These are phyloP conservation scores for Volucella inflata DNA, from an alignment of 2,888 invertebrate species.

Conservation along the genomic window DNA sequence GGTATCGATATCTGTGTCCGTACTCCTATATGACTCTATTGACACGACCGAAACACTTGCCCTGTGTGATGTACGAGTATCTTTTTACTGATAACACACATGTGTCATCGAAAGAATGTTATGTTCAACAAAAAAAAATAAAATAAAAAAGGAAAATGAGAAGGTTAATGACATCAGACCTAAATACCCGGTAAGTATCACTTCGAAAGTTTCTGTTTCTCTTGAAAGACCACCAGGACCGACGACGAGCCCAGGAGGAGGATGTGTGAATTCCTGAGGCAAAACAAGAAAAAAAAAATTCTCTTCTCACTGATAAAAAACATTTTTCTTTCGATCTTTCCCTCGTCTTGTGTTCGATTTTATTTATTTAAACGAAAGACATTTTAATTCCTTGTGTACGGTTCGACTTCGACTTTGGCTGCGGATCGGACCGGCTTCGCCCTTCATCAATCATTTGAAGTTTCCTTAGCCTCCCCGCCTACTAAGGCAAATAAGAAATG, in stretches of 20 bases:
- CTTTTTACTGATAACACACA: constrained; percentile 47
- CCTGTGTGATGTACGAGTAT: constrained; percentile 33
- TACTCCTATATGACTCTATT: neutral
- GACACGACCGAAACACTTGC: constrained; percentile 28
- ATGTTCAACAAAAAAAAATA: too few relatives aligned
- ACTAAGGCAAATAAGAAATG: neutral
- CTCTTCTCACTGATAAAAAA: constrained; percentile 31
- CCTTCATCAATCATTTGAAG: constrained; percentile 67
- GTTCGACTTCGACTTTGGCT: neutral
- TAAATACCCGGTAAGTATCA: constrained; percentile 47
- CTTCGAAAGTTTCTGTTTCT: neutral
- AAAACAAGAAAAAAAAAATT: neutral
- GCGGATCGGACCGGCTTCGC: constrained; percentile 28
- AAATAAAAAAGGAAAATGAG: constrained; percentile 4
- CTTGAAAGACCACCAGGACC: neutral
- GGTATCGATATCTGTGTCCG: constrained; percentile 11
- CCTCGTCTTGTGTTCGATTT: constrained; percentile 34
- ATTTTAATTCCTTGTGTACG: constrained; percentile 65
- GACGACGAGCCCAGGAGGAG: neutral
- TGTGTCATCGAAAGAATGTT: constrained; percentile 32
- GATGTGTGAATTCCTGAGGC: neutral
- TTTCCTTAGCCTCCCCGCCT: constrained; percentile 1
- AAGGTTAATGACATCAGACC: constrained; percentile 44
- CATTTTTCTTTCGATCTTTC: constrained; percentile 36
- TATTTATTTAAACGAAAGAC: constrained; percentile 71